These are phyloP conservation scores for Drosophila bunnanda DNA, from an alignment of 2,888 invertebrate species.

Conservation along the genomic window DNA sequence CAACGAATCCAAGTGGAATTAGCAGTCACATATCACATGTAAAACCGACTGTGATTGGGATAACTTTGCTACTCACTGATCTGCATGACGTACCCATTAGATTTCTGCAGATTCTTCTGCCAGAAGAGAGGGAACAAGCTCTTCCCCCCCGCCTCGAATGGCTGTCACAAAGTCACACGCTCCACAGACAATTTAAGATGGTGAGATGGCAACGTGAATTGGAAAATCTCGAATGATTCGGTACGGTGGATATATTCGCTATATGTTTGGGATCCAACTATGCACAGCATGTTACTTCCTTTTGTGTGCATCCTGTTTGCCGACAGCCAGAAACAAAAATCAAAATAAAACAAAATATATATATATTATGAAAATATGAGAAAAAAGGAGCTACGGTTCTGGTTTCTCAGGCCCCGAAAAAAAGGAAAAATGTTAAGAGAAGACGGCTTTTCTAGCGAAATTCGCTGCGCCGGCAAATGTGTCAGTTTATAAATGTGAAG, in stretches of 20 bases:
- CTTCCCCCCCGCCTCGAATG: not conserved
- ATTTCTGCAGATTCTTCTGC: conserved; percentile 5
- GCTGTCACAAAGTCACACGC: conserved; percentile 53
- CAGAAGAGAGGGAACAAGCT: not conserved
- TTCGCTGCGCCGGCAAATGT: conserved; percentile 68
- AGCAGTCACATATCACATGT: not conserved
- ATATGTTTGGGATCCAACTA: conserved; percentile 35
- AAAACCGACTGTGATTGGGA: conserved; percentile 5
- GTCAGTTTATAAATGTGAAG: conserved; percentile 64
- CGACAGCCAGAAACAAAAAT: conserved; percentile 36
- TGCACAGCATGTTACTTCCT: conserved; percentile 77
- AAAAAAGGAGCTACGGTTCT: not conserved
- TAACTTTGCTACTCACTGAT: conserved; percentile 9
- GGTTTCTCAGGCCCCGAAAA: conserved; percentile 43
- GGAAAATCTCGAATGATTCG: conserved; percentile 24
- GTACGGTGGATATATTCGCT: conserved; percentile 16
- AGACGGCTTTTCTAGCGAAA: conserved; percentile 67
- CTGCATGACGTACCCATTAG: conserved; percentile 11
- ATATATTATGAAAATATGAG: not conserved
- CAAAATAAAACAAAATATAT: not conserved
- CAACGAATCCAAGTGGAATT: not conserved
- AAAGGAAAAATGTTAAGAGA: not conserved
- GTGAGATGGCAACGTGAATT: conserved; percentile 10
- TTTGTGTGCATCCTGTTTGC: conserved; percentile 70
- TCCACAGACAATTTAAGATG: conserved; percentile 32